phyloP scores from a whole-genome alignment of 1,140 invertebrate genomes.

The Drosophila paulistorum region DNA sequence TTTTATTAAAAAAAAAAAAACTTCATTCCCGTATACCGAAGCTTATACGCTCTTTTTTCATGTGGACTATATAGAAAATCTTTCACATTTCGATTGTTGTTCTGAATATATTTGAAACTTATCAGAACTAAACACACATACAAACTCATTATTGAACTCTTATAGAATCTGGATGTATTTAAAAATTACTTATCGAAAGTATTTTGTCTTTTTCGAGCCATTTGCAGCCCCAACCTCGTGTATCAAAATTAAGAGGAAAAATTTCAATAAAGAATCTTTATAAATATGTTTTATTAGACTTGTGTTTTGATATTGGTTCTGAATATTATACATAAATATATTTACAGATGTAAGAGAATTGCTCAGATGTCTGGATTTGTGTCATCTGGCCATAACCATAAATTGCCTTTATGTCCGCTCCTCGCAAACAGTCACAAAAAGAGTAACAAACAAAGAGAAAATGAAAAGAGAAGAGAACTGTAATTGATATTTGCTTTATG shows the following conservation, averaged over 20 bases:
- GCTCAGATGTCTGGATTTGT: neutral
- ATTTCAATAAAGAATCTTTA: neutral
- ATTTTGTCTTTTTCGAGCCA: neutral
- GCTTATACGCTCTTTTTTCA: neutral
- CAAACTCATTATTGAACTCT: no score
- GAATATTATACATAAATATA: neutral
- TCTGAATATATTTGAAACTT: no score
- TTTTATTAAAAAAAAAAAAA: constrained; percentile 18
- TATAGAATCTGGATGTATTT: no score
- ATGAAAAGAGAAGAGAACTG: constrained; percentile 27
- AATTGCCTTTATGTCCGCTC: constrained; percentile 43
- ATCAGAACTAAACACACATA: no score
- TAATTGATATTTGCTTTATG: constrained; percentile 75
- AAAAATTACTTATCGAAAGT: neutral
- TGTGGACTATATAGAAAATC: no score
- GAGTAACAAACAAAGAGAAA: constrained; percentile 10
- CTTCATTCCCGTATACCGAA: neutral
- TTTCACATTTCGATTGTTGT: no score
- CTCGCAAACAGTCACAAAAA: constrained; percentile 15
- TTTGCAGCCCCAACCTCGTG: neutral
- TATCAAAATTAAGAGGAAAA: no score
- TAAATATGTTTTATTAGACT: neutral
- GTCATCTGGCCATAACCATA: constrained; percentile 43
- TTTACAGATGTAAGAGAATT: neutral
- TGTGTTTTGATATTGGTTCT: neutral